These are phyloP conservation scores for Nothura maculosa DNA, from an alignment of 2,797 vertebrate genomes.

Conservation along the genomic window DNA sequence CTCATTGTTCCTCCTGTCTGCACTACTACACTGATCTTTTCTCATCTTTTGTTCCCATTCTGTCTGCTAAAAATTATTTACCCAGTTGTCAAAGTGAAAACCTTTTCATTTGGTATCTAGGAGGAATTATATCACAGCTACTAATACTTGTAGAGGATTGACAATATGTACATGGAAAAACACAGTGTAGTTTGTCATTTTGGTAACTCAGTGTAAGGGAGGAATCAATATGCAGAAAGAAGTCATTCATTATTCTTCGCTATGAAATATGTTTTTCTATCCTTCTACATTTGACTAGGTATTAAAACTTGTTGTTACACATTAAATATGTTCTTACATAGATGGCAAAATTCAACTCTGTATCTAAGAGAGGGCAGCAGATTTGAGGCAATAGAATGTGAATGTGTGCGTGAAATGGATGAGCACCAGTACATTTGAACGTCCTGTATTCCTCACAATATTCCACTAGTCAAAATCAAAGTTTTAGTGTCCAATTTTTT, in stretches of 20 bases:
- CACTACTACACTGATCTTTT: neutral
- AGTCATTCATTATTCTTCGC: fast-evolving
- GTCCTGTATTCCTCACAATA: neutral
- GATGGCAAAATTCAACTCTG: neutral
- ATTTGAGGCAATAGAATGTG: neutral
- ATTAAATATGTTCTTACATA: neutral
- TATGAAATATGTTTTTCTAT: neutral
- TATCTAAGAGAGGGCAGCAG: neutral
- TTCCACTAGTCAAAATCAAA: neutral
- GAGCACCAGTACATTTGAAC: neutral
- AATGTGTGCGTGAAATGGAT: neutral
- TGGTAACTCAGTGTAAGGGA: neutral
- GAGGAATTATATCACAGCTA: neutral
- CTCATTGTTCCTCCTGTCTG: neutral
- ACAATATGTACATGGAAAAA: neutral
- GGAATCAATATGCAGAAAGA: neutral
- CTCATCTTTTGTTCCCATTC: neutral
- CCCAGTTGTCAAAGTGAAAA: neutral
- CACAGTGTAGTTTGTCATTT: neutral
- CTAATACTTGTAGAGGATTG: neutral
- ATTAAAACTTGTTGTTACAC: neutral
- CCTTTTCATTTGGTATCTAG: neutral
- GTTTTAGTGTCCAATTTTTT: neutral
- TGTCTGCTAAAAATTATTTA: neutral
- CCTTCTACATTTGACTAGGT: neutral